These are phyloP conservation scores for Rhodophaea formosa DNA, from an alignment of 2,888 invertebrate genomes.

Conservation along the genomic window DNA sequence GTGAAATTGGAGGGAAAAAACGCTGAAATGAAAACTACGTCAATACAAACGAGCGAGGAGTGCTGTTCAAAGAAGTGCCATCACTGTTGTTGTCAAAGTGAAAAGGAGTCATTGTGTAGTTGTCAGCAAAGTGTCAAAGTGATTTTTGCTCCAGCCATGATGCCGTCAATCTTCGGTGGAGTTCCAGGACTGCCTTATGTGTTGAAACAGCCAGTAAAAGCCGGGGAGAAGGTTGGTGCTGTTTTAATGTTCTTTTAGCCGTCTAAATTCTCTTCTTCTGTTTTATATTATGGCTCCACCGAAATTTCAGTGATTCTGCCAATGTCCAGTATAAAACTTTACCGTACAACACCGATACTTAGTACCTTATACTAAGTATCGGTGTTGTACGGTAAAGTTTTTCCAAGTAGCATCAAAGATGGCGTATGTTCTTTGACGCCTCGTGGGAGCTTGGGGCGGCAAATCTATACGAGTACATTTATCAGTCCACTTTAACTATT, in stretches of 20 bases:
- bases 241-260: conserved; percentile 10
- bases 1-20: conserved; percentile 23
- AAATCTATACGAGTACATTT: no score
- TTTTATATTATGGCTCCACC: no score
- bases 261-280: no score
- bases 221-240: conserved; percentile 55
- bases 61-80: conserved; percentile 35
- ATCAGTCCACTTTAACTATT: no score
- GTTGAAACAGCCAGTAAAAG: conserved; percentile 49
- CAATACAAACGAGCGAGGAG: conserved; percentile 31
- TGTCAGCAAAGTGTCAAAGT: conserved; percentile 62
- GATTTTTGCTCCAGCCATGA: conserved; percentile 69
- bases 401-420: no score
- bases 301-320: no score
- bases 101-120: conserved; percentile 29
- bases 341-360: no score
- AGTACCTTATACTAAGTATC: no score
- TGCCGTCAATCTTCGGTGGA: conserved; percentile 61
- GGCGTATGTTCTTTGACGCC: no score
- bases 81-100: conserved; percentile 47
- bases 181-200: conserved; percentile 62
- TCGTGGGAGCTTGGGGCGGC: no score
- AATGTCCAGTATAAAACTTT: no score
- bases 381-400: no score
- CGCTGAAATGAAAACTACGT: conserved; percentile 41